These are phyloP conservation scores for Aphidius ervi DNA, from an alignment of 1,140 invertebrate genomes.

Conservation along the genomic window DNA sequence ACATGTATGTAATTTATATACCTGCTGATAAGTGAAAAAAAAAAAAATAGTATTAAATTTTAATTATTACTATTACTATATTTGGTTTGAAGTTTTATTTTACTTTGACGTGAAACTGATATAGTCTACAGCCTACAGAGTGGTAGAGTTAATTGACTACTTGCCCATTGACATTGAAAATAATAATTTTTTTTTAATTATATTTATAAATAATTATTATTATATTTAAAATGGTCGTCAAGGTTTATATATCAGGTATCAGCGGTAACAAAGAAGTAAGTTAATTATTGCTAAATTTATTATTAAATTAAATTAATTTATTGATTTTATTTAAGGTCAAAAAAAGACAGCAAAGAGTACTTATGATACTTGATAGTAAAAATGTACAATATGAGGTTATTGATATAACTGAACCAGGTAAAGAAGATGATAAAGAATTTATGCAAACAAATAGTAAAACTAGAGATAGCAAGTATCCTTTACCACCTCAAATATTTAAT, in stretches of 20 bases:
- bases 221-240: conserved; percentile 69
- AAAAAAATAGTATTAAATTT: too few relatives aligned
- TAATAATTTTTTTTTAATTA: neutral
- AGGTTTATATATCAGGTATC: conserved; percentile 85
- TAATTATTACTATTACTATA: too few relatives aligned
- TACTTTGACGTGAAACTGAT: too few relatives aligned
- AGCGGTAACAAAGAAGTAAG: conserved; percentile 87
- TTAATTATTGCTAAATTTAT: conserved; percentile 24
- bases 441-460: conserved; percentile 86
- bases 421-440: conserved; percentile 83
- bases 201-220: too few relatives aligned
- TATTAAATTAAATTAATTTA: conserved; percentile 4
- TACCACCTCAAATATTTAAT: conserved; percentile 93
- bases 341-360: conserved; percentile 85
- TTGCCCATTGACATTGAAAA: neutral
- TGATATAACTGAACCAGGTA: conserved; percentile 89
- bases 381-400: conserved; percentile 81
- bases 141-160: too few relatives aligned
- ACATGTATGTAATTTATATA: too few relatives aligned
- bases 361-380: conserved; percentile 89
- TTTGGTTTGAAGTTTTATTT: too few relatives aligned
- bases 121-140: too few relatives aligned
- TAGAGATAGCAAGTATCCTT: conserved; percentile 68
- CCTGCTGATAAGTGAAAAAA: too few relatives aligned
- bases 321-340: conserved; percentile 69